Evolutionary conservation across 1,140 invertebrate genomes (phyloP).

Genomic region (Druon quercuslanigerum): DNA sequence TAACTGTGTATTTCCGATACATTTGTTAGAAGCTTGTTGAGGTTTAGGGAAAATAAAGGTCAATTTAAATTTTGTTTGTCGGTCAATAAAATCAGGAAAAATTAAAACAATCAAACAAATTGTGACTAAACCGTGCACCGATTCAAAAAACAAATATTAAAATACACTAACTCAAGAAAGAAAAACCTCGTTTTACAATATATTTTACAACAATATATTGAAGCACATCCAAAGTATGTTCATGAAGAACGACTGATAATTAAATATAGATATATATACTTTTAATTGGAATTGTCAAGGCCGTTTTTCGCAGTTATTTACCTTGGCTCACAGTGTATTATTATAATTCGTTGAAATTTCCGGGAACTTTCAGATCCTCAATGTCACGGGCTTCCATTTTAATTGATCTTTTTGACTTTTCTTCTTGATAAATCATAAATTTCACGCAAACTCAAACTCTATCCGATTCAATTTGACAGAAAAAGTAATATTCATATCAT

Average conservation of each 20-base stretch:
- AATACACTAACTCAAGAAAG: too few relatives aligned
- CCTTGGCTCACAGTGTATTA: background rate
- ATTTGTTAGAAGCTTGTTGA: conserved; percentile 58
- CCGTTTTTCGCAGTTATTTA: background rate
- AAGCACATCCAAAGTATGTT: background rate
- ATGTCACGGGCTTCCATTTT: conserved; percentile 37
- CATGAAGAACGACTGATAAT: background rate
- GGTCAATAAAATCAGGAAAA: too few relatives aligned
- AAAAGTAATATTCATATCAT: background rate
- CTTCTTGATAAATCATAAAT: background rate
- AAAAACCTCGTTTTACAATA: background rate
- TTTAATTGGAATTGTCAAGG: background rate
- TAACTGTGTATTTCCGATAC: conserved; percentile 60
- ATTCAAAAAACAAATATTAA: too few relatives aligned
- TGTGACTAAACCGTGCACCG: too few relatives aligned
- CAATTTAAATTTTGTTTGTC: too few relatives aligned
- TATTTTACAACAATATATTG: background rate
- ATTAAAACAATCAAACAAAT: too few relatives aligned
- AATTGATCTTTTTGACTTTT: conserved; percentile 32
- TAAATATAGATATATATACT: background rate
- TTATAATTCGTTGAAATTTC: background rate
- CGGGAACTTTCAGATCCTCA: background rate
- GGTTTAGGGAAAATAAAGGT: conserved; percentile 57
- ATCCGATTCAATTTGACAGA: background rate
- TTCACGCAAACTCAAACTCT: background rate